Base-by-base conservation (phyloP, 2,888 invertebrate species). In the Leucania comma region DNA sequence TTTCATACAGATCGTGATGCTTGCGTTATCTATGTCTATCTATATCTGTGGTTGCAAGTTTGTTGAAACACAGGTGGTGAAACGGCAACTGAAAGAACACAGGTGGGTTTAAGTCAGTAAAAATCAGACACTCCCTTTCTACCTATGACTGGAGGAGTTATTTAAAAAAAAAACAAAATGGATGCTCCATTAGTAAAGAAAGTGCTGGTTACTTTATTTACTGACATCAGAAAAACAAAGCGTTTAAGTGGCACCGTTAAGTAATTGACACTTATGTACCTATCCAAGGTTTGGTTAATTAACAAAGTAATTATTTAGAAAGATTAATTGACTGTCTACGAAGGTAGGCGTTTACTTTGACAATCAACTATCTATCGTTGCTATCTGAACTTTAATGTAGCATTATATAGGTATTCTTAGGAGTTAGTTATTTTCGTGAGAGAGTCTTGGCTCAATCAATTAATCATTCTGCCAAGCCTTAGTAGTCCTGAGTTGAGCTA, bases 251-350 rank as follows among this genome's bases (percentile, higher is more conserved):
- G 22, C 67, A 58, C 10, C 46, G 42, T 53, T 72, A 73, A 73
- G 74, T 72, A 72, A 72, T 72, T 72, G 56, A 72, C 54, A 56
- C 54, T 72, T 54, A 48, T 20, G 56, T 22, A 29, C 22, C 20
- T 58, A 59, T 17, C 14, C 14, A 48, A 12, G 22, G 29, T 38
- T 48, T 14, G 38, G 48, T 51, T 73, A 72, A 72, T 72, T 73
- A 64, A 53, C 57, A 50, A 64, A 72, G 72, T 35, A 51, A 72
- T 72, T 72, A 73, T 72, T 64, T 64, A 64, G 57, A 63, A 64
- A 72, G 73, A 72, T 72, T 72, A 72, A 72, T 72, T 72, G 64
- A 46, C 73, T 64, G 42, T 35, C 64, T 56, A 38, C 26, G 26
- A n/a, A 72, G 63, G 72, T 53, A 17, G 35, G 64, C 51, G 58